These are phyloP conservation scores for Tortrix viridana DNA, from an alignment of 2,888 invertebrate genomes.

Conservation along the genomic window DNA sequence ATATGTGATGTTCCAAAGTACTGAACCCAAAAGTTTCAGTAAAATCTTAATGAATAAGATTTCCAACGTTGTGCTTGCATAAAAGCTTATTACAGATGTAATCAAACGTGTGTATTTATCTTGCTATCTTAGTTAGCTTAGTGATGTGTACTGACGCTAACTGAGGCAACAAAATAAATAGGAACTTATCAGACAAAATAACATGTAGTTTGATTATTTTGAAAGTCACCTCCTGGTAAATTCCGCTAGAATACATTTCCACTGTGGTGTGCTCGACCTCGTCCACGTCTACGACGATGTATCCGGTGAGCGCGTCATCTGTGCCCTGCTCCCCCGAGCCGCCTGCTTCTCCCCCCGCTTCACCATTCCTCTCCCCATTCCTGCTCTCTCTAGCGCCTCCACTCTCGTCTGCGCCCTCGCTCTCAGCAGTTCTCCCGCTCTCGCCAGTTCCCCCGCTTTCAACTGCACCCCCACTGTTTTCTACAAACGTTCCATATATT, in stretches of 20 bases:
- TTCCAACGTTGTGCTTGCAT: too few species aligned
- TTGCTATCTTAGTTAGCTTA: too few species aligned
- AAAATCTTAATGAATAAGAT: too few species aligned
- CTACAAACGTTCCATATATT: not conserved
- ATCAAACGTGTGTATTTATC: too few species aligned
- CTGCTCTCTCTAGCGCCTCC: constrained; percentile 11
- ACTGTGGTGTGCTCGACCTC: constrained; percentile 70
- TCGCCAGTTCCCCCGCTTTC: not conserved
- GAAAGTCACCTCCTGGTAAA: constrained; percentile 48
- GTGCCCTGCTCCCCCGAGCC: constrained; percentile 7
- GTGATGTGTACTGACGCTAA: too few species aligned
- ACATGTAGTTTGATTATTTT: too few species aligned
- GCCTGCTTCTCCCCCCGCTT: not conserved
- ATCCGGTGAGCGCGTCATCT: constrained; percentile 60
- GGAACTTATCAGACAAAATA: too few species aligned
- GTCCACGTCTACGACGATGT: constrained; percentile 73
- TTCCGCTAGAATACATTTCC: constrained; percentile 69
- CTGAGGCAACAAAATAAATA: too few species aligned
- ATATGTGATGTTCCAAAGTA: too few species aligned
- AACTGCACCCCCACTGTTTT: constrained; percentile 3
- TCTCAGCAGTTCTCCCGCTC: not conserved
- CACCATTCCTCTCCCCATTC: too few species aligned
- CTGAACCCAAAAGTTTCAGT: too few species aligned
- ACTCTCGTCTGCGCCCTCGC: constrained; percentile 2
- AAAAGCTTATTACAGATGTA: too few species aligned